phyloP scores from a whole-genome alignment of 2,113 vertebrate genomes.

The Lycaon pictus region DNA sequence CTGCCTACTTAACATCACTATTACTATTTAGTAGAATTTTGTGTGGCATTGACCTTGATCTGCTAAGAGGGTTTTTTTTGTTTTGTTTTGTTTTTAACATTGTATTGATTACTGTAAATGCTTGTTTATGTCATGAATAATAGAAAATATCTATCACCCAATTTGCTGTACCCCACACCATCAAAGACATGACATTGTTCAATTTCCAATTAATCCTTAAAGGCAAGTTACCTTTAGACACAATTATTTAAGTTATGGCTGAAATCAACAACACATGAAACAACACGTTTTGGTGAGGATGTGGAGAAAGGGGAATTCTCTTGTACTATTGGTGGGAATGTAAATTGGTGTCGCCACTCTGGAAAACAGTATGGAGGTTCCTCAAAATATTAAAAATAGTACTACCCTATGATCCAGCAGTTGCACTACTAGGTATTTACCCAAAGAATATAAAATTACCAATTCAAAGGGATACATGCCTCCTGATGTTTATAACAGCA shows the following conservation, averaged over 20 bases:
- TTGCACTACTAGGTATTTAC: background rate
- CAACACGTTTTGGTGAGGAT: background rate
- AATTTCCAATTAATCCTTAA: background rate
- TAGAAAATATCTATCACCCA: background rate
- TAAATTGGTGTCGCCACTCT: background rate
- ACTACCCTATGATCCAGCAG: background rate
- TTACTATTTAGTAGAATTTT: background rate
- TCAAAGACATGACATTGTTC: background rate
- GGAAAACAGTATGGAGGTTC: background rate
- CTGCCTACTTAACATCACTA: background rate
- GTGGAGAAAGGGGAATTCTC: background rate
- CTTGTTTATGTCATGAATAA: background rate
- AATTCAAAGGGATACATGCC: background rate
- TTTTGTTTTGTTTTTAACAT: background rate
- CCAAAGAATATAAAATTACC: background rate
- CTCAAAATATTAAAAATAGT: background rate
- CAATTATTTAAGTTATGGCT: background rate
- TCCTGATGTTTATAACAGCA: background rate
- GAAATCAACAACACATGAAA: background rate
- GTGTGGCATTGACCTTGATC: background rate
- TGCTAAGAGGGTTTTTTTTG: background rate
- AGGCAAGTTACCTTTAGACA: background rate
- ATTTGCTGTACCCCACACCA: background rate
- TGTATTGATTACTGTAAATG: background rate
- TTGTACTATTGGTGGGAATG: background rate